phyloP scores from a whole-genome alignment of 1,140 invertebrate species.

The Camponotus vicinus region DNA sequence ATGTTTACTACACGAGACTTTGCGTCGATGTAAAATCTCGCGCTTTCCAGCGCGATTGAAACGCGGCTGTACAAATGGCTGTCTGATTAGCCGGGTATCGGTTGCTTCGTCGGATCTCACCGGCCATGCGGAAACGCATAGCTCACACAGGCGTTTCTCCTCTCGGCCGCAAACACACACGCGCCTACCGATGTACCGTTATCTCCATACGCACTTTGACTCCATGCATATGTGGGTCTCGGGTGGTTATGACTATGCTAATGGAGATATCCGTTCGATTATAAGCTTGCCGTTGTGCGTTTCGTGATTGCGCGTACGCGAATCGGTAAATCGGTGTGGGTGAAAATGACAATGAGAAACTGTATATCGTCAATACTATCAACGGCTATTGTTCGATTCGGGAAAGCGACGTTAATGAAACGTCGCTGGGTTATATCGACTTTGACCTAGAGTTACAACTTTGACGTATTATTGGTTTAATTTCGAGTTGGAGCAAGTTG shows the following conservation, averaged over 20 bases:
- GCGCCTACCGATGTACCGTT: slow-evolving; percentile 65
- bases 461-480: neutral
- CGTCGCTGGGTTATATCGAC: neutral
- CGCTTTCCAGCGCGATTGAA: neutral
- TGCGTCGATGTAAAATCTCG: neutral
- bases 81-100: slow-evolving; percentile 50
- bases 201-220: slow-evolving; percentile 77
- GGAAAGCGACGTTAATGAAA: slow-evolving; percentile 40
- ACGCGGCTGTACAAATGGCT: slow-evolving; percentile 32
- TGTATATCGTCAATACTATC: slow-evolving; percentile 6
- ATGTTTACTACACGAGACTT: neutral
- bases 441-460: slow-evolving; percentile 29
- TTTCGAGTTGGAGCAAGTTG: neutral
- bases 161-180: slow-evolving; percentile 16
- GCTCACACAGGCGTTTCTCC: slow-evolving; percentile 50
- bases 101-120: slow-evolving; percentile 41
- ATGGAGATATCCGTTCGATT: slow-evolving; percentile 72
- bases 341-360: slow-evolving; percentile 53
- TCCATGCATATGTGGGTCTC: slow-evolving; percentile 74
- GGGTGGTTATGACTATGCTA: slow-evolving; percentile 68
- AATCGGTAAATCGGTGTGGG: neutral
- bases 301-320: slow-evolving; percentile 1
- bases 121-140: slow-evolving; percentile 41
- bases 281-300: slow-evolving; percentile 60
- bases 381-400: slow-evolving; percentile 23